phyloP scores from a whole-genome alignment of 2,797 vertebrate genomes.

The Nyctibius grandis region DNA sequence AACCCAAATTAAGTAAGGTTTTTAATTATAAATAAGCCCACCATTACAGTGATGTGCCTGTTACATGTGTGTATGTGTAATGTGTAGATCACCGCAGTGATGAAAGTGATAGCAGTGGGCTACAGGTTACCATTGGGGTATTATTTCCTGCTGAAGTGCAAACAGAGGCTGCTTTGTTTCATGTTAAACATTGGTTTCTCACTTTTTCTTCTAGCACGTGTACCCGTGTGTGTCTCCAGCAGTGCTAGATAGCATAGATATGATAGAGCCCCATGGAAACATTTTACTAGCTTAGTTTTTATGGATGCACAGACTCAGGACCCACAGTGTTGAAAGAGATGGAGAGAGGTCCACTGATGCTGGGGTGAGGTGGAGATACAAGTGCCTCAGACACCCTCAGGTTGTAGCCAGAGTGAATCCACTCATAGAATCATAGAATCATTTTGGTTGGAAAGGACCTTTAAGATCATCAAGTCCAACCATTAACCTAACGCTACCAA shows the following conservation, averaged over 20 bases:
- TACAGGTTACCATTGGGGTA: not conserved
- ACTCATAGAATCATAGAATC: no score
- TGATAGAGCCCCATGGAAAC: not conserved
- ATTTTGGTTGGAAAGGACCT: no score
- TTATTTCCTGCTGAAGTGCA: not conserved
- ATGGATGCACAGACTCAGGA: accelerated
- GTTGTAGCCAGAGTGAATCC: not conserved
- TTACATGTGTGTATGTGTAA: not conserved
- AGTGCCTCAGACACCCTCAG: not conserved
- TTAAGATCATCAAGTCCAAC: no score
- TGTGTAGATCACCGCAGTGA: not conserved
- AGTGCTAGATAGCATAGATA: accelerated
- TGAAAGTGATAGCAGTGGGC: not conserved
- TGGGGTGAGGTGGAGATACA: accelerated
- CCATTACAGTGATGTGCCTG: accelerated
- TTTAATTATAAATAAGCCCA: conserved; percentile 50
- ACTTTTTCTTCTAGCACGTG: not conserved
- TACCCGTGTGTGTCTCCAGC: not conserved
- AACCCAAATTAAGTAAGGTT: conserved; percentile 34
- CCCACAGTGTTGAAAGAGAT: not conserved
- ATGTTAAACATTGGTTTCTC: not conserved
- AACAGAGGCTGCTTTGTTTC: not conserved
- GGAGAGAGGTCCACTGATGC: not conserved
- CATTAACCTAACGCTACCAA: no score
- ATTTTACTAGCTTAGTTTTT: not conserved